Evolutionary conservation across 2,888 invertebrate genomes (phyloP), one percentile per base, ranked within the genome.

Genomic region (Ochropleura plecta): DNA sequence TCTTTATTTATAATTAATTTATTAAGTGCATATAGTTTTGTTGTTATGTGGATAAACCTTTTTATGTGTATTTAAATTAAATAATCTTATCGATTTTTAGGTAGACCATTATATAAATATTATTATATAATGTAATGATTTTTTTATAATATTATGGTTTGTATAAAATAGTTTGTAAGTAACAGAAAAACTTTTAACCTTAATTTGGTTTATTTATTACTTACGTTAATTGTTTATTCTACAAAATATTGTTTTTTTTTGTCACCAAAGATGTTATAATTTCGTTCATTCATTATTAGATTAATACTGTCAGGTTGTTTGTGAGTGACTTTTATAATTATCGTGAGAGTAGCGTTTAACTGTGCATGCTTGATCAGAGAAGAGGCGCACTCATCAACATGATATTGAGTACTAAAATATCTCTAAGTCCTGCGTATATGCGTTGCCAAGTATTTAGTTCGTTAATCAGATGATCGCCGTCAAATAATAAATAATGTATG

Each of bases 211-310:
- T 70, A 77, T 70, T 70, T 46, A 70, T 70, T 46, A 53, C 30
- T 46, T 64, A 63, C 30, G 30, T 66, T n/a, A 30, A 51, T 67
- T 70, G 66, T 70, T 57, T 68, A 44, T 67, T 71, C 16, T 73
- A 78, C 48, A 73, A 14, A 49, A 63, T 73, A 51, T 62, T 75
- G 51, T 20, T 69, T 48, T 77, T n/a, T 69, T 64, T 68, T 81
- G 53, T 80, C 76, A 79, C 87, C 87, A 87, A 87, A 87, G 87
- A 87, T 77, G 73, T 82, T 78, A 82, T 73, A 70, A 66, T 83
- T 66, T 67, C 73, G 55, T 75, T 78, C 73, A 63, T 76, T 71
- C 55, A 71, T 71, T 63, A 72, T 59, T 69, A 46, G 66, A 65
- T 67, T 73, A 9, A 69, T 60, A 18, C 57, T 66, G 57, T 67